Evolutionary conservation across 1,140 invertebrate species (phyloP).

Genomic region (Heliconius himera): DNA sequence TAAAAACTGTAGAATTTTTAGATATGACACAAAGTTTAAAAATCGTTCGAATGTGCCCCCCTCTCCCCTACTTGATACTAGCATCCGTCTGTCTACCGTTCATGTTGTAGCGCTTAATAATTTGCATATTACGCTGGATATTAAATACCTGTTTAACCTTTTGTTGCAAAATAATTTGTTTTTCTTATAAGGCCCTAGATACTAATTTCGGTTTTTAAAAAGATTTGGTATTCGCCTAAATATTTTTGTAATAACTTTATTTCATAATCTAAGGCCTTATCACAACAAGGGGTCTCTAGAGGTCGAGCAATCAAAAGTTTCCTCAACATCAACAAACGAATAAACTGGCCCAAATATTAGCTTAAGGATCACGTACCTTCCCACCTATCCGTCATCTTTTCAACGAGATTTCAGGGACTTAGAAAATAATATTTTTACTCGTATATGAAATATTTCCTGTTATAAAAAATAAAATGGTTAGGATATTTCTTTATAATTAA

Average conservation of each 20-base stretch:
- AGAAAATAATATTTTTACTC: slow-evolving; percentile 23
- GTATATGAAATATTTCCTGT: neutral
- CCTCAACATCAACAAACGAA: slow-evolving; percentile 28
- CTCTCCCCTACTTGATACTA: too few relatives aligned
- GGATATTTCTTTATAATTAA: too few relatives aligned
- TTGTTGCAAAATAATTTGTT: neutral
- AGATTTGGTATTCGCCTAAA: neutral
- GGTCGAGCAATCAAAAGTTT: slow-evolving; percentile 31
- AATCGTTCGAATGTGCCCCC: too few relatives aligned
- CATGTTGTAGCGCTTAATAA: too few relatives aligned
- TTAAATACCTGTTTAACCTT: neutral
- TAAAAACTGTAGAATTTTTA: too few relatives aligned
- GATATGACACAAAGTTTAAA: too few relatives aligned
- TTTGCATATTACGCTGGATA: too few relatives aligned
- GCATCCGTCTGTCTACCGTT: too few relatives aligned
- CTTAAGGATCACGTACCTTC: slow-evolving; percentile 16
- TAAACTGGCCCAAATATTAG: slow-evolving; percentile 25
- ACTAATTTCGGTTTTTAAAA: neutral
- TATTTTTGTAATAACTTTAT: slow-evolving; percentile 7
- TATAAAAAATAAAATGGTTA: neutral
- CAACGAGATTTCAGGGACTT: slow-evolving; percentile 15
- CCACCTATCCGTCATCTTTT: slow-evolving; percentile 24
- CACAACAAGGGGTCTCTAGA: slow-evolving; percentile 15
- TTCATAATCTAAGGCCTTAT: neutral
- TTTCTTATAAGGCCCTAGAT: neutral